Evolutionary conservation across 2,888 invertebrate species (phyloP).

Genomic region (Sinodicranocentrus sp.): DNA sequence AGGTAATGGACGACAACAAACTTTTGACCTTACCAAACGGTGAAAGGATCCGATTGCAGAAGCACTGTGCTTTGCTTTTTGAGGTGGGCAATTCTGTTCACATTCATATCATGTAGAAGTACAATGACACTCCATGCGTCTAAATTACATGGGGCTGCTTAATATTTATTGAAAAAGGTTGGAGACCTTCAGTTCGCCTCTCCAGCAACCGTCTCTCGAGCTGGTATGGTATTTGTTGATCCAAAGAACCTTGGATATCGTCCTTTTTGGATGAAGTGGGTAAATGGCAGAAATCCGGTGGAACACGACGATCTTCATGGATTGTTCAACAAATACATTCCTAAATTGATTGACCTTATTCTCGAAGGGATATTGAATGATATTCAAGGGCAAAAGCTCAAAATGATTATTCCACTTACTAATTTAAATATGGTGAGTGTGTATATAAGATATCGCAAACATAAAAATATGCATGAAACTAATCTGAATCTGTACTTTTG

Average conservation of each 20-base stretch:
- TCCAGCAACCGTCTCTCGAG: conserved; percentile 84
- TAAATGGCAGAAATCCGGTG: conserved; percentile 80
- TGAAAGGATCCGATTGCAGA: conserved; percentile 89
- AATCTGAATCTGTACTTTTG: conserved; percentile 38
- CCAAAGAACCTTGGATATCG: conserved; percentile 92
- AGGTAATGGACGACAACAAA: conserved; percentile 96
- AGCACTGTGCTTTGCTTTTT: conserved; percentile 90
- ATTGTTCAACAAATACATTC: conserved; percentile 88
- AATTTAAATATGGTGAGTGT: conserved; percentile 87
- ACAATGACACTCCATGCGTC: too few species aligned
- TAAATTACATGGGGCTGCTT: too few species aligned
- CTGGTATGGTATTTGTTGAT: conserved; percentile 96
- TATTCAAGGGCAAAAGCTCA: conserved; percentile 82
- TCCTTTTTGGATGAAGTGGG: conserved; percentile 93
- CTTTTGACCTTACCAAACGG: conserved; percentile 94
- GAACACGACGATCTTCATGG: conserved; percentile 80
- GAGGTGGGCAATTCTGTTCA: too few species aligned
- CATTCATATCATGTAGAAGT: too few species aligned
- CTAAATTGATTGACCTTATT: conserved; percentile 85
- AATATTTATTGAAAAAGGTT: conserved; percentile 80
- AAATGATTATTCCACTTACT: conserved; percentile 90
- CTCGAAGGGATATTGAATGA: conserved; percentile 87
- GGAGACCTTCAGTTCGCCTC: conserved; percentile 10
- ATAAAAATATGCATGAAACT: background rate
- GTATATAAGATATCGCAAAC: background rate